Evolutionary conservation across 2,797 vertebrate species (phyloP), one percentile per base, ranked within the genome.

Genomic region (Moxostoma hubbsi): DNA sequence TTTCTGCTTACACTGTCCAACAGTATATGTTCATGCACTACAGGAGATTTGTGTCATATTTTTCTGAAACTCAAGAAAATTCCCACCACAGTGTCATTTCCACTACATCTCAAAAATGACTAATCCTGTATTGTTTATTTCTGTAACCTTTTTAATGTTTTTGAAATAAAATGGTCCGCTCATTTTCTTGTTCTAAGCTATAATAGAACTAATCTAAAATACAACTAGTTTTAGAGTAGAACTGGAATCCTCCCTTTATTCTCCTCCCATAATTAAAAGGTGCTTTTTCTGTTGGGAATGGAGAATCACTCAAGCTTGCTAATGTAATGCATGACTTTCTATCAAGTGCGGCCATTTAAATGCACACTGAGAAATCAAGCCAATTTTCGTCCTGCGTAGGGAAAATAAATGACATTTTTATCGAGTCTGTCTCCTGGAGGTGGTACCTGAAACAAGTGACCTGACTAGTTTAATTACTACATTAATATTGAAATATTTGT

Each of bases 401-500:
- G 84, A 85, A 91, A 91, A 92, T 88, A 91, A 93, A 93, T 90
- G 88, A 79, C 82, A 83, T 88, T 91, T 89, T 83, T 80, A 86
- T 83, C 73, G 13, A 89, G 87, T 74, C 82, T 36, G 81, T 92
- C 91, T 92, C 84, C 82, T 49, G 85, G 87, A 85, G 87, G 83
- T 81, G 68, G 9, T 59, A 88, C 89, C 88, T 89, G 85, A 91
- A 93, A 92, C 90, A 91, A 89, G 90, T 85, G 82, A 83, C 87
- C 90, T 92, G 92, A 91, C 90, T 89, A 89, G 89, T 90, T 91
- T 85, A 94, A 93, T 94, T 92, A 92, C 88, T 88, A 87, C 75
- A 84, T 90, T 94, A 92, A 92, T 93, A 91, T 92, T 89, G 88
- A 90, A 92, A 92, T 93, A 91, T 93, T 94, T 93, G 91, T 93